These are phyloP conservation scores for Poeciliopsis infans DNA, from an alignment of 2,797 vertebrate species.

Conservation along the genomic window DNA sequence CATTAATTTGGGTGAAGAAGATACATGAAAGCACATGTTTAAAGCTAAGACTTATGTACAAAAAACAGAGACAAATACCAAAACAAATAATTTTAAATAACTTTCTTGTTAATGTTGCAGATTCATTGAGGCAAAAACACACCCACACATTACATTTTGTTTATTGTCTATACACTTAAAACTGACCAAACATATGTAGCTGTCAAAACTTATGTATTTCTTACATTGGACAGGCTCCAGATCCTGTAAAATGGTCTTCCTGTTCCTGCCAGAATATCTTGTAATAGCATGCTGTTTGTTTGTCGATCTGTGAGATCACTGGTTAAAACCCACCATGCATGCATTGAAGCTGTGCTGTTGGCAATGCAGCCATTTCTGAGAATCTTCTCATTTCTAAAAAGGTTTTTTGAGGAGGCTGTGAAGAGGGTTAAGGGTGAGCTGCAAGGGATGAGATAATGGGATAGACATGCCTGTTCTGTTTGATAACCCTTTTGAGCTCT, in stretches of 20 bases:
- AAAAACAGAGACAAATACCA: not conserved
- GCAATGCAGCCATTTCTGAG: constrained; percentile 45
- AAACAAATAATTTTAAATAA: not conserved
- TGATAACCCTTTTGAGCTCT: constrained; percentile 54
- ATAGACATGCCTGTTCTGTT: constrained; percentile 61
- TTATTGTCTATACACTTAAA: not conserved
- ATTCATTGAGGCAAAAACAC: not conserved
- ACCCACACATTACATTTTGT: not conserved
- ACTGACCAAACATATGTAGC: not conserved
- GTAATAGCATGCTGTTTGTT: constrained; percentile 41
- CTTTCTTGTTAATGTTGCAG: not conserved
- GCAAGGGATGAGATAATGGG: constrained; percentile 62
- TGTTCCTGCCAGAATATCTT: constrained; percentile 34
- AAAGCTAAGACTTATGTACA: not conserved
- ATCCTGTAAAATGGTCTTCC: constrained; percentile 34
- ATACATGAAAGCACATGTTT: not conserved
- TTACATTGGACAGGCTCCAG: constrained; percentile 27
- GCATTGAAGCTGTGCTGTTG: constrained; percentile 39
- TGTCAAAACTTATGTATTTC: constrained; percentile 3
- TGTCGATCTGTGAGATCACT: constrained; percentile 34
- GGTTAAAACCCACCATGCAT: constrained; percentile 50
- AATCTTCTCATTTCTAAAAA: constrained; percentile 58
- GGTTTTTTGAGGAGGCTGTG: constrained; percentile 63
- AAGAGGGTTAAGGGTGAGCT: constrained; percentile 66
- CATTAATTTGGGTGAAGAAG: not conserved